phyloP scores from a whole-genome alignment of 1,140 invertebrate genomes.

The Drosophila quadrilineata region DNA sequence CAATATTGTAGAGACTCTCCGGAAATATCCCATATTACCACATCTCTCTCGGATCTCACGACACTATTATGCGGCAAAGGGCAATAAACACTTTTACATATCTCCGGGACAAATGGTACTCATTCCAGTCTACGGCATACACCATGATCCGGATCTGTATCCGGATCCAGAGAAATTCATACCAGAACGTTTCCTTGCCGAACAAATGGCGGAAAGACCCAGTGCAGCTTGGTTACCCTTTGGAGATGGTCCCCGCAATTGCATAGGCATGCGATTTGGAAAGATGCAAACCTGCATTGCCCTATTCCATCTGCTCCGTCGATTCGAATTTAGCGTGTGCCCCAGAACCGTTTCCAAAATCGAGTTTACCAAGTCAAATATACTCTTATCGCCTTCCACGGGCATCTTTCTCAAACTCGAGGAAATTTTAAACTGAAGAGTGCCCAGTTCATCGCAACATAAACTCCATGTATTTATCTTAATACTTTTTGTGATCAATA shows the following conservation, averaged over 20 bases:
- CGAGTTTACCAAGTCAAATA: conserved; percentile 80
- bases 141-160: conserved; percentile 83
- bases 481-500: no score
- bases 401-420: conserved; percentile 79
- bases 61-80: conserved; percentile 57
- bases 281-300: conserved; percentile 81
- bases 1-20: conserved; percentile 59
- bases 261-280: conserved; percentile 82
- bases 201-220: conserved; percentile 80
- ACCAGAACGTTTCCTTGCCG: conserved; percentile 83
- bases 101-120: conserved; percentile 80
- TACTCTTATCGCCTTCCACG: conserved; percentile 76
- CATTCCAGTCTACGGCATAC: conserved; percentile 84
- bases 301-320: conserved; percentile 75
- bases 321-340: conserved; percentile 73
- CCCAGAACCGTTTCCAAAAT: conserved; percentile 80
- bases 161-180: conserved; percentile 84
- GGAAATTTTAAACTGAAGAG: conserved; percentile 11
- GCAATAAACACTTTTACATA: conserved; percentile 52
- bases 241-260: conserved; percentile 83
- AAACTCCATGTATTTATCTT: not conserved
- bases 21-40: conserved; percentile 82
- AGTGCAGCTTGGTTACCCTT: conserved; percentile 84
- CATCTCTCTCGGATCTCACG: conserved; percentile 64
- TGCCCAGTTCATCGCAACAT: not conserved